Conservation (phyloP, 2,888 invertebrate genomes). For the Troglohyphantes excavatus region DNA sequence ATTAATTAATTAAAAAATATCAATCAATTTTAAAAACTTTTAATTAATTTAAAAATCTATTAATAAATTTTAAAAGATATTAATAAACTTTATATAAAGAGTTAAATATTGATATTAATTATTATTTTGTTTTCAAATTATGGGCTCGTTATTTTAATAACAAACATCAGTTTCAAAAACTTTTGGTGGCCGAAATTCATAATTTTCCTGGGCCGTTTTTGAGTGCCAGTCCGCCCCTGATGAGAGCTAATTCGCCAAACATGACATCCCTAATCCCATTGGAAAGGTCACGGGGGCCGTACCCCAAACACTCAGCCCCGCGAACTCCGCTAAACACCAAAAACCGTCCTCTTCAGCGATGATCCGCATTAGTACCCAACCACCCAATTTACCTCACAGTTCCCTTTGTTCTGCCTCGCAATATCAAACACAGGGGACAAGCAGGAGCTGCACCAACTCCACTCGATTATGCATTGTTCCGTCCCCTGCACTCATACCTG, state of each 20-base stretch:
- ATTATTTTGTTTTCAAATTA: no score
- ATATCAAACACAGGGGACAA: background rate
- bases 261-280: slow-evolving; percentile 16
- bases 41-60: no score
- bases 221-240: no score
- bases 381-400: slow-evolving; percentile 40
- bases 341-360: slow-evolving; percentile 3
- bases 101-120: no score
- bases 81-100: no score
- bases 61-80: no score
- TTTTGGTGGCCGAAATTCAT: no score
- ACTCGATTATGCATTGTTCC: slow-evolving; percentile 39
- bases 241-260: slow-evolving; percentile 16
- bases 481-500: slow-evolving; percentile 17
- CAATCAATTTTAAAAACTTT: no score
- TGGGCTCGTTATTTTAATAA: no score
- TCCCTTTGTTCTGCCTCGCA: slow-evolving; percentile 14
- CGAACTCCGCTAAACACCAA: slow-evolving; percentile 32
- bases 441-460: slow-evolving; percentile 42
- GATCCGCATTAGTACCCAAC: slow-evolving; percentile 13
- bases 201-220: no score
- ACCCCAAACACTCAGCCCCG: slow-evolving; percentile 26
- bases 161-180: no score
- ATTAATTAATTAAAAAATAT: no score
- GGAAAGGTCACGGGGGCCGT: slow-evolving; percentile 63